Conservation (phyloP, 2,113 vertebrate genomes). For the Gallinago undulata region DNA sequence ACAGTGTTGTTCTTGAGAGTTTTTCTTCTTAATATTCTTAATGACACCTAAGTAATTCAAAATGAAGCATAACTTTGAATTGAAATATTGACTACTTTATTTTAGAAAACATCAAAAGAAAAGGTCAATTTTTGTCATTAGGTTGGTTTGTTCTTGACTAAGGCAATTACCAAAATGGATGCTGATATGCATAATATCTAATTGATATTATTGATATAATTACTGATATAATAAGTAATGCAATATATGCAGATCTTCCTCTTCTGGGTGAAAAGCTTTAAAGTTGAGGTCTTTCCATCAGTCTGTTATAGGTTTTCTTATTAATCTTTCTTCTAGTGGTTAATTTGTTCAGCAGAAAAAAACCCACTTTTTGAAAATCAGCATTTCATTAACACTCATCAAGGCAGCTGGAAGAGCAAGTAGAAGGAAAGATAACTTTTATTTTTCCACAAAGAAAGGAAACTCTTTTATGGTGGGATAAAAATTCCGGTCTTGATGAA, state of each 20-base stretch:
- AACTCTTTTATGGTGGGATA: rapidly evolving
- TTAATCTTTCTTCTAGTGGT: neutral
- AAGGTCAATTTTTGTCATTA: neutral
- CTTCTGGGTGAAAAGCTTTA: neutral
- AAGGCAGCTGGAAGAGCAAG: neutral
- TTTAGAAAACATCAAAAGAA: neutral
- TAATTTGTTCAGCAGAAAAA: neutral
- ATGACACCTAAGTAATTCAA: neutral
- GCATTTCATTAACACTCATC: neutral
- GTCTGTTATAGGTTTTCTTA: neutral
- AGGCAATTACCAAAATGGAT: neutral
- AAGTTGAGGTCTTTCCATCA: neutral
- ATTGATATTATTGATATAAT: too few species aligned
- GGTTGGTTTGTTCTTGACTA: neutral
- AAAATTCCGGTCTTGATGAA: neutral
- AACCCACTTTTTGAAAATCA: neutral
- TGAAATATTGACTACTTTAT: neutral
- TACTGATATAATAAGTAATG: neutral
- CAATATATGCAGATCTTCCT: neutral
- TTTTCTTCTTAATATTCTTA: neutral
- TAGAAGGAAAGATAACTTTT: neutral
- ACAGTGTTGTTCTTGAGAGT: neutral
- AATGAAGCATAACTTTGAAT: neutral
- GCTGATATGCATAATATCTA: neutral
- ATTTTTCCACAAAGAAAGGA: neutral